phyloP scores from a whole-genome alignment of 1,140 invertebrate species.

The Drosophila pachea region DNA sequence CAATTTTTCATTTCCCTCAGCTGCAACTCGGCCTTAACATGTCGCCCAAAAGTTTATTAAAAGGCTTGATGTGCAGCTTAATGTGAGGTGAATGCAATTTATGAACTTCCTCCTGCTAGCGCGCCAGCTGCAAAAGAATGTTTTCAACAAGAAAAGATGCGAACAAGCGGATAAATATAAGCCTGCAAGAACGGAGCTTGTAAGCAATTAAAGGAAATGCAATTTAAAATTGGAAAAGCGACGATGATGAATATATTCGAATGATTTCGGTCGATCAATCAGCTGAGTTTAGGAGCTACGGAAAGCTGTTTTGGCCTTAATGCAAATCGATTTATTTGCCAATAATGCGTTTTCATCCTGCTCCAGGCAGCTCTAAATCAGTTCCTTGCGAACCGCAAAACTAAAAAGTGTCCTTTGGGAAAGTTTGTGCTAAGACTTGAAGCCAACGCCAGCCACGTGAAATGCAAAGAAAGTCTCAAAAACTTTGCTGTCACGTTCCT shows the following conservation, averaged over 20 bases:
- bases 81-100: constrained; percentile 55
- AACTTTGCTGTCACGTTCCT: constrained; percentile 51
- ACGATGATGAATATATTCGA: too few relatives aligned
- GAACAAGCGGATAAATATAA: too few relatives aligned
- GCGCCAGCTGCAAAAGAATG: background rate
- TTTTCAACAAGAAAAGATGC: too few relatives aligned
- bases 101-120: constrained; percentile 10
- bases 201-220: too few relatives aligned
- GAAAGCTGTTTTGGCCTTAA: background rate
- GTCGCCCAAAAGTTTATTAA: constrained; percentile 50
- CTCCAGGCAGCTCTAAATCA: constrained; percentile 51
- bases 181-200: too few relatives aligned
- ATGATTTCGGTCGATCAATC: too few relatives aligned
- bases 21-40: constrained; percentile 31
- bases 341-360: constrained; percentile 33
- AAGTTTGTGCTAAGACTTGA: constrained; percentile 56
- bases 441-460: constrained; percentile 46
- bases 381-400: constrained; percentile 39
- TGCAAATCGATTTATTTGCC: constrained; percentile 11
- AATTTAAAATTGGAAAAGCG: too few relatives aligned
- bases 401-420: constrained; percentile 54
- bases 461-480: constrained; percentile 46
- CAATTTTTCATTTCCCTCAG: constrained; percentile 24
- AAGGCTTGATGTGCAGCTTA: constrained; percentile 46
- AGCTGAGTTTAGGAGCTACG: background rate